phyloP scores from a whole-genome alignment of 2,888 invertebrate genomes.

The Nephrotoma flavescens region DNA sequence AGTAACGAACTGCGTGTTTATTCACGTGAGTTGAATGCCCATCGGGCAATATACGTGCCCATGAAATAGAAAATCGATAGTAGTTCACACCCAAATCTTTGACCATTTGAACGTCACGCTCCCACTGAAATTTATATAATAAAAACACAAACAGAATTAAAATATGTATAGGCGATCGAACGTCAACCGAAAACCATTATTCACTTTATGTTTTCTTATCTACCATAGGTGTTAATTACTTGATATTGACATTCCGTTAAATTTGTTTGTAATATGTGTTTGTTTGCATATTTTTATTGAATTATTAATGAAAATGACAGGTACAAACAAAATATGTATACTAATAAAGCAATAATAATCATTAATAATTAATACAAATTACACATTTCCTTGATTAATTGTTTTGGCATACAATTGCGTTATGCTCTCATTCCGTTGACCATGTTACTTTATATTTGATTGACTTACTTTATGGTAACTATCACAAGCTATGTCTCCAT shows the following conservation, averaged over 20 bases:
- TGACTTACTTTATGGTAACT: constrained; percentile 34
- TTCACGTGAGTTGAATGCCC: constrained; percentile 52
- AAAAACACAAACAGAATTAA: background rate
- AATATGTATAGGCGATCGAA: background rate
- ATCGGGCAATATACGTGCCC: constrained; percentile 59
- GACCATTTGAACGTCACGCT: constrained; percentile 46
- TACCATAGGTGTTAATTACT: background rate
- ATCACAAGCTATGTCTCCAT: constrained; percentile 43
- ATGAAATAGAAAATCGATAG: constrained; percentile 60
- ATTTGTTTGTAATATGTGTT: too few relatives aligned
- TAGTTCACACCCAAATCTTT: constrained; percentile 45
- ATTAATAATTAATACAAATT: background rate
- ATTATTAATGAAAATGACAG: too few relatives aligned
- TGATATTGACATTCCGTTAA: background rate
- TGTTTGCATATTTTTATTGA: too few relatives aligned
- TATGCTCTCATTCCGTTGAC: background rate
- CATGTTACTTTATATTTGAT: background rate
- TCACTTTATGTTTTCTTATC: background rate
- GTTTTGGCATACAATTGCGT: background rate
- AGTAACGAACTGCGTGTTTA: constrained; percentile 55
- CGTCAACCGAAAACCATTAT: background rate
- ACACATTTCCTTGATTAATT: background rate
- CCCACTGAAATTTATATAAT: constrained; percentile 25
- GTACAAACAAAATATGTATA: too few relatives aligned
- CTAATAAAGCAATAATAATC: too few relatives aligned